Conservation (phyloP, 2,113 vertebrate genomes). For the Myrmophylax atrothorax region DNA sequence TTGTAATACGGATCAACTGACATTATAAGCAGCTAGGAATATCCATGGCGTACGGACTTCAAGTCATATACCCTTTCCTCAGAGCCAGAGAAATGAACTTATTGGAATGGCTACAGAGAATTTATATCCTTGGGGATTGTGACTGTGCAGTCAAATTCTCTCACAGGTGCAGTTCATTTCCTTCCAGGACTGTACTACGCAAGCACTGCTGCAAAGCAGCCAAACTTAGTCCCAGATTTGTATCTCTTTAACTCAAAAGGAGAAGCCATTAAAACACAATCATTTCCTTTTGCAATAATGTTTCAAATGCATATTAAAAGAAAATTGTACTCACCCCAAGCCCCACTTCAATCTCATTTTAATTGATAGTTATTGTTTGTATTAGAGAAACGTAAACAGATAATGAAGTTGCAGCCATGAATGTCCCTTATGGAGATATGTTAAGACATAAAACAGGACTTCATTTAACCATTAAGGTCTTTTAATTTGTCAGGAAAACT, state of each 20-base stretch:
- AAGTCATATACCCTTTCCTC: background rate
- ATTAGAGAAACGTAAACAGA: background rate
- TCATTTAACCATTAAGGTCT: background rate
- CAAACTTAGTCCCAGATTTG: background rate
- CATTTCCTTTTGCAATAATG: background rate
- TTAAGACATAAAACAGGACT: slow-evolving; percentile 4
- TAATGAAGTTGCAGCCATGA: slow-evolving; percentile 39
- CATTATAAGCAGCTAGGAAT: background rate
- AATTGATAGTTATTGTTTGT: slow-evolving; percentile 44
- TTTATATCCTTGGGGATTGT: background rate
- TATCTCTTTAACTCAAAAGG: background rate
- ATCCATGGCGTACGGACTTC: background rate
- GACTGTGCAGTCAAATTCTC: background rate
- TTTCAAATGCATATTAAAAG: slow-evolving; percentile 24
- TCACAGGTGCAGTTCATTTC: background rate
- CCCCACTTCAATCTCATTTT: slow-evolving; percentile 25
- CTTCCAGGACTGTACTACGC: background rate
- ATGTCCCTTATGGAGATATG: slow-evolving; percentile 4
- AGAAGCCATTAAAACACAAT: background rate
- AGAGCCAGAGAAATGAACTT: background rate
- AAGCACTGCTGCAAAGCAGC: background rate
- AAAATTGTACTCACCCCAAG: slow-evolving; percentile 40
- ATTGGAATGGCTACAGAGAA: background rate
- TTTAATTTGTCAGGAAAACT: slow-evolving; percentile 34
- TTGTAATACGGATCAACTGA: background rate